These are phyloP conservation scores for Empis livida DNA, from an alignment of 2,888 invertebrate species.

Conservation along the genomic window DNA sequence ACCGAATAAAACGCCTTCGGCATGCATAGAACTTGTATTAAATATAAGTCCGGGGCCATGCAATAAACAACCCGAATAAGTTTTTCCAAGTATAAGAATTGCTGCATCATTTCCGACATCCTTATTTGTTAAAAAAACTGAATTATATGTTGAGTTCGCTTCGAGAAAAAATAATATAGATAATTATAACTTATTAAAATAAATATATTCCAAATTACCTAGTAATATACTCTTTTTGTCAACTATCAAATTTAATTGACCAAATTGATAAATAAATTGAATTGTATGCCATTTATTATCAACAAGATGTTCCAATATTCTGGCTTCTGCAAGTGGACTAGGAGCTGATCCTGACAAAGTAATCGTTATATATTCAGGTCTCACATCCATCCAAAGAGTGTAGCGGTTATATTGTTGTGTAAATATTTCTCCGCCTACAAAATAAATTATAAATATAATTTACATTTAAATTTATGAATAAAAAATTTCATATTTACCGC, in stretches of 20 bases:
- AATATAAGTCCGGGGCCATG: constrained; percentile 81
- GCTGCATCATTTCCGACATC: constrained; percentile 59
- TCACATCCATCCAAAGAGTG: constrained; percentile 46
- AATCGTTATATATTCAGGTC: constrained; percentile 45
- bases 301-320: constrained; percentile 51
- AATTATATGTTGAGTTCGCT: constrained; percentile 67
- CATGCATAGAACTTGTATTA: constrained; percentile 47
- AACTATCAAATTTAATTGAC: constrained; percentile 32
- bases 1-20: constrained; percentile 59
- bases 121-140: constrained; percentile 57
- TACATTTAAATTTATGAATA: not conserved
- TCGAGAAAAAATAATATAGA: constrained; percentile 8
- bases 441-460: not conserved
- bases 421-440: constrained; percentile 54
- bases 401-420: constrained; percentile 54
- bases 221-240: constrained; percentile 33
- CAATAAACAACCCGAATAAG: constrained; percentile 70
- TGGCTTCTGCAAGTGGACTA: constrained; percentile 46
- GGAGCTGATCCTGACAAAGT: constrained; percentile 45
- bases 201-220: constrained; percentile 19
- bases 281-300: constrained; percentile 68
- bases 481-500: constrained; percentile 41
- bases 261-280: constrained; percentile 35
- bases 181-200: not conserved
- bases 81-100: constrained; percentile 63